Evolutionary conservation across 2,888 invertebrate species (phyloP), one percentile per base, ranked within the genome.

Genomic region (Sipha maydis): DNA sequence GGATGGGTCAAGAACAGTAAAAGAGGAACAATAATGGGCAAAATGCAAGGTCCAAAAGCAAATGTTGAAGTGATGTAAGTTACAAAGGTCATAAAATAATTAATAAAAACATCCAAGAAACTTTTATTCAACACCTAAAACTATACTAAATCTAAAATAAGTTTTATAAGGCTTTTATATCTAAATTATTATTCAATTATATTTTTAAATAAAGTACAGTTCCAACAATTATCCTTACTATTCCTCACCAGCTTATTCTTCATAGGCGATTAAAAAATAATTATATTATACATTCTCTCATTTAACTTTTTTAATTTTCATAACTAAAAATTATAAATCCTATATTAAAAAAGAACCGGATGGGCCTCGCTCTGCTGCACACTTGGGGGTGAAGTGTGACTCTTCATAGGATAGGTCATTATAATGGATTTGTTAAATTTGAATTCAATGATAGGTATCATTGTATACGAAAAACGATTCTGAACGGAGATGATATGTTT

Each of bases 1-100:
- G 98, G 98, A 17, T 98, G 98, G 98, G 96, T 98, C 90, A 97
- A 97, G 93, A 98, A 98, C 92, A 96, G 96, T 76, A 96, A 95
- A 92, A 94, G 94, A 89, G 97, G 97, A 34, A 97, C 98, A 25
- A 96, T 98, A 85, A 94, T 96, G 14, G 98, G 98, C 83, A 96
- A 96, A 92, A 94, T 98, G 92, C 97, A 98, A 92, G 98, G 98
- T 21, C 93, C 93, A 76, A 96, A 95, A 91, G 93, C 94, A 14
- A 94, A 94, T 90, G 93, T 98, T 84, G 96, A 97, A 91, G 95
- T 95, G 91, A 96, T 98, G 98, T 97, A 92, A 94, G 95, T 93
- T 90, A 85, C 31, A 56, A n/a, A 25, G 17, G 11, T n/a, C 48
- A n/a, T 34, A 76, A 0, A 48, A 19, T 73, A 61, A 31, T 34